phyloP scores from a whole-genome alignment of 2,888 invertebrate species.

The Trachelus troglodyta region DNA sequence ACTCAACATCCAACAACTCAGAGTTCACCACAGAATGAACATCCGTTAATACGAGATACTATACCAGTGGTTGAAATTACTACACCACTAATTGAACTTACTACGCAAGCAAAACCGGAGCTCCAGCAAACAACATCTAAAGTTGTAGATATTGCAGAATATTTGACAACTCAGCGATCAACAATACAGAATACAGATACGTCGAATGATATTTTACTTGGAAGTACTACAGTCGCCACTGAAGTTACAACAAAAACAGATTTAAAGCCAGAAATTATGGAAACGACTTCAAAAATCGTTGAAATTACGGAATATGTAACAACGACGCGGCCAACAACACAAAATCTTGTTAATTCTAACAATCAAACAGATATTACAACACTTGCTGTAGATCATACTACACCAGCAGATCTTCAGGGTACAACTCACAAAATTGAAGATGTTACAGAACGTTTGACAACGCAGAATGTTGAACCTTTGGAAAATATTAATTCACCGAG shows the following conservation, averaged over 20 bases:
- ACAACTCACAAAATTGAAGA: conserved; percentile 14
- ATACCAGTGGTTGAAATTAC: background rate
- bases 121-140: background rate
- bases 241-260: background rate
- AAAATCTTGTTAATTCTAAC: background rate
- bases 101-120: background rate
- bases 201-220: no score
- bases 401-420: conserved; percentile 12
- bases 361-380: conserved; percentile 7
- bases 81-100: background rate
- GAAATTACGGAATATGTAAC: conserved; percentile 9
- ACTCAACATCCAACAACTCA: no score
- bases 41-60: no score
- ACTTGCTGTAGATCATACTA: conserved; percentile 8
- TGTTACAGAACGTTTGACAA: background rate
- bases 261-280: background rate
- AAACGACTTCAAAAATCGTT: conserved; percentile 8
- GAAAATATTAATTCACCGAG: conserved; percentile 2
- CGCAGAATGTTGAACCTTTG: background rate
- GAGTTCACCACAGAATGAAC: no score
- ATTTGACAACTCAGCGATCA: background rate
- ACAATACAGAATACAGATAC: no score
- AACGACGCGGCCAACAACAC: conserved; percentile 17
- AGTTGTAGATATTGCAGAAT: background rate
- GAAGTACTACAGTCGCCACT: no score